Evolutionary conservation across 2,888 invertebrate species (phyloP).

Genomic region (Germaria angustata): DNA sequence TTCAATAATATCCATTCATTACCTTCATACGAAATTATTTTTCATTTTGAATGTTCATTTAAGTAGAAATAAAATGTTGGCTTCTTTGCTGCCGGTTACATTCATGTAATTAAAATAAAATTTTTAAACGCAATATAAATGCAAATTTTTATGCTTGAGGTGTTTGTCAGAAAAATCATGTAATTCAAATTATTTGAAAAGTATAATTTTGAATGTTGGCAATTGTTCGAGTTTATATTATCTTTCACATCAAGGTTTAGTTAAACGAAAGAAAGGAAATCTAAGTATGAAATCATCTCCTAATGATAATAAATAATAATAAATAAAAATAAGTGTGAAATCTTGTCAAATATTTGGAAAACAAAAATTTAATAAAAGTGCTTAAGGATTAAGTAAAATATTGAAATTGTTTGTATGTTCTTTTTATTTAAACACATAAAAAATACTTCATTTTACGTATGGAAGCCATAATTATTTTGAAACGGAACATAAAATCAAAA

Average conservation of each 20-base stretch:
- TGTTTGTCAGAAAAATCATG: background rate
- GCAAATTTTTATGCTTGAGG: slow-evolving; percentile 30
- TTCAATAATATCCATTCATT: background rate
- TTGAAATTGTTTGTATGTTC: no score
- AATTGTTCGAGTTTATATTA: background rate
- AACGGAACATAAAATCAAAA: no score
- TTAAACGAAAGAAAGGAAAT: background rate
- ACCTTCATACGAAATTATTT: background rate
- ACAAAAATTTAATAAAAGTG: no score
- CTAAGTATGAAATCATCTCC: background rate
- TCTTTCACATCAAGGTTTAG: background rate
- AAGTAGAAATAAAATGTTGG: background rate
- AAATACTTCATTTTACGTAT: no score
- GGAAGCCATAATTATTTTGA: no score
- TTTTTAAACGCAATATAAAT: background rate
- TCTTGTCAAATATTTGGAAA: no score
- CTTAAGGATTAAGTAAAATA: no score
- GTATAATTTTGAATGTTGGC: background rate
- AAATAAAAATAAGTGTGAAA: no score
- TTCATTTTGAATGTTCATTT: background rate
- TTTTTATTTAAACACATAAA: no score
- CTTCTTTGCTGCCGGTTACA: background rate
- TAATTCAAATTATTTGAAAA: background rate
- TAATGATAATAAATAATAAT: no score
- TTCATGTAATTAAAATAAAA: background rate